Base-by-base conservation (phyloP, 2,797 vertebrate genomes). In the Clarias laeviceps region DNA sequence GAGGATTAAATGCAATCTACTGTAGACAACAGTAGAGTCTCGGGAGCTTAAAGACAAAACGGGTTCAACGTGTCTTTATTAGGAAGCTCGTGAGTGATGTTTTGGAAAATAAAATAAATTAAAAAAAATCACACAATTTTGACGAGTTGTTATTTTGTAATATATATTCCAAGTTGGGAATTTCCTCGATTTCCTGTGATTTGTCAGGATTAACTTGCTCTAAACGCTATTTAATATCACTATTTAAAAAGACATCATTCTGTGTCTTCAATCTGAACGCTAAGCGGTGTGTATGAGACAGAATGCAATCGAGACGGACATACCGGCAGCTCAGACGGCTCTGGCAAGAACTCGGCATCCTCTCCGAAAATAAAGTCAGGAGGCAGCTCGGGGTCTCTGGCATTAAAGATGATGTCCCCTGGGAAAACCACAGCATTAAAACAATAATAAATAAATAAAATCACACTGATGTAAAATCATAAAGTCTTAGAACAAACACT, bases 321-420 rank as follows among this genome's bases (percentile, higher is more conserved):
- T 92, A 99, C 98, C 45, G 96, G 97, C 56, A 99, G 94, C 86
- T 97, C 96, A 0, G 97, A 94, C 17, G 98, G 97, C 88, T 99
- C 98, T 40, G 98, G 98, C 68, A 99, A 94, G 91, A 99, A 99
- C 89, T 99, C 98, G 0, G 95, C 96, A 94, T 99, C 98, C 87
- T 99, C 98, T 92, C 98, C 98, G 91, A 99, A 99, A 91, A 99
- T 99, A 92, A 99, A 99, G 93, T 99, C 98, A 5, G 98, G 98
- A 70, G 98, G 98, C 82, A 99, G 91, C 88, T 98, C 97, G 86
- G 98, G 98, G 92, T 98, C 98, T 40, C 92, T 95, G 86, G 97
- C 97, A 85, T 99, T 99, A 92, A 99, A 99, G 93, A 99, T 98
- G 87, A 99, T 98, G 90, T 99, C 98, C 98, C 98, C 98, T 99